Conservation (phyloP, 2,113 vertebrate genomes). For the Anolis sagrei region DNA sequence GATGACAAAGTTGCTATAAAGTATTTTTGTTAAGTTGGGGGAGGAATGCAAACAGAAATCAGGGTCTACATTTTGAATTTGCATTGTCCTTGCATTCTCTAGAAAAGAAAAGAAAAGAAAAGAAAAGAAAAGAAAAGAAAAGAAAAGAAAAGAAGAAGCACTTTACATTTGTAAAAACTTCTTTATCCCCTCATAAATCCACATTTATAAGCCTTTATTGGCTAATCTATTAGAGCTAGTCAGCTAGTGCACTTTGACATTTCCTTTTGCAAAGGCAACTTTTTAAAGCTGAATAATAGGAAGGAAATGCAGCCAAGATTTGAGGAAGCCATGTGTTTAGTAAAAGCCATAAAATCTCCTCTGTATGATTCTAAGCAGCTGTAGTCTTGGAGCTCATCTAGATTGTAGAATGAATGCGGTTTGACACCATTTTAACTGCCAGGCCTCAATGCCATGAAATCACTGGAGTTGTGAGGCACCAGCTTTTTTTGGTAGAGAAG, state of each 20-base stretch:
- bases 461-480: no score
- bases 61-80: background rate
- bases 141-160: background rate
- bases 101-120: no score
- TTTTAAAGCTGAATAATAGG: conserved; percentile 17
- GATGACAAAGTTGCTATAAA: background rate
- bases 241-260: background rate
- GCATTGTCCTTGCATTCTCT: background rate
- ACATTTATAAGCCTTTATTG: background rate
- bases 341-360: background rate
- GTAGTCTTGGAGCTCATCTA: no score
- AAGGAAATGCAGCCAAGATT: background rate
- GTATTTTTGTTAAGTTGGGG: background rate
- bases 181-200: no score
- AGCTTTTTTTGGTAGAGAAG: no score
- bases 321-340: background rate
- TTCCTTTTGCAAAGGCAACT: background rate
- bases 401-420: no score
- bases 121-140: background rate
- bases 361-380: background rate
- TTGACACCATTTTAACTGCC: no score
- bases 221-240: background rate
- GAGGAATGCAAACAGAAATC: background rate
- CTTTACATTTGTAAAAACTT: background rate
- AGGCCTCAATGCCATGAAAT: no score